These are phyloP conservation scores for Dolichomitus sp. DNA, from an alignment of 2,888 invertebrate genomes.

Conservation along the genomic window DNA sequence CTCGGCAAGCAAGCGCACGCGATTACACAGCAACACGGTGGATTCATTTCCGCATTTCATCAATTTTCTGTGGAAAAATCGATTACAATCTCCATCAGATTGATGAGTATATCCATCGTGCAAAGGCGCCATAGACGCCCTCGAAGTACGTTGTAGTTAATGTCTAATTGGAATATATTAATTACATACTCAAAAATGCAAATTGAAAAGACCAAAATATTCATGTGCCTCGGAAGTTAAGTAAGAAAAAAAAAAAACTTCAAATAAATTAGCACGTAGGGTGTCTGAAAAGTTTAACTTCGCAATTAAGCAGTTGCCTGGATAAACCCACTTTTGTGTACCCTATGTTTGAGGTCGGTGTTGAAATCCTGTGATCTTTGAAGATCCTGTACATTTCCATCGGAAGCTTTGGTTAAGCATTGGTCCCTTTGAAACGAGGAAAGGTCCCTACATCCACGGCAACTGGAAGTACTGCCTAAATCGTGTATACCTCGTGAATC, in stretches of 20 bases:
- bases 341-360: not conserved
- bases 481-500: conserved; percentile 17
- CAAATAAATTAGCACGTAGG: conserved; percentile 1
- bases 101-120: not conserved
- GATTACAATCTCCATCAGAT: conserved; percentile 71
- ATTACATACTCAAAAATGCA: conserved; percentile 11
- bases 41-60: conserved; percentile 64
- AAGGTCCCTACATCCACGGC: not conserved
- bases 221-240: not conserved
- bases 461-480: not conserved
- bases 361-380: conserved; percentile 8
- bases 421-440: conserved; percentile 6
- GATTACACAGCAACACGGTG: conserved; percentile 22
- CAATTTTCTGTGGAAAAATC: conserved; percentile 69
- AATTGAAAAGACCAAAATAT: not conserved
- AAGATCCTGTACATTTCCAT: conserved; percentile 3
- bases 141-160: conserved; percentile 6
- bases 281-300: not conserved
- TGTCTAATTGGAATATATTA: conserved; percentile 35
- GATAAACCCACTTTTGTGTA: not conserved
- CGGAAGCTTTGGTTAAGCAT: not conserved
- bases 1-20: conserved; percentile 64
- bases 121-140: not conserved
- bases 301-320: not conserved
- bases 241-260: not conserved